Evolutionary conservation across 2,888 invertebrate genomes (phyloP).

Genomic region (Eupithecia vulgata): DNA sequence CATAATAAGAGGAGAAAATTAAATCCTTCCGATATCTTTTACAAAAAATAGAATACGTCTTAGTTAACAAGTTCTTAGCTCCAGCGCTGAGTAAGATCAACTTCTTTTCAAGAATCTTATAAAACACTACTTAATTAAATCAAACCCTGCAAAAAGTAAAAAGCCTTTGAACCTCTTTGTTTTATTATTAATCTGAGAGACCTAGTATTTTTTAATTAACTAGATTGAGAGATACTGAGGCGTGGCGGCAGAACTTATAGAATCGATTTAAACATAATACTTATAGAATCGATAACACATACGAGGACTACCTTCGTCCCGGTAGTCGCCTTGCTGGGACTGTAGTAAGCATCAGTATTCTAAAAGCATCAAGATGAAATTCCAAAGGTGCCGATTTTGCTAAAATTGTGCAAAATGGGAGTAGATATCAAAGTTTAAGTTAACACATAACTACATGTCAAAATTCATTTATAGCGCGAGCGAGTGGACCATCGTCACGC

Average conservation of each 20-base stretch:
- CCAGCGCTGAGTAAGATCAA: not conserved
- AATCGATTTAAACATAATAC: not conserved
- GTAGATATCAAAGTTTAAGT: no score
- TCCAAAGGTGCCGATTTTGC: no score
- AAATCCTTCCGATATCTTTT: not conserved
- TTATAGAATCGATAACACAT: no score
- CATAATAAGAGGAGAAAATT: not conserved
- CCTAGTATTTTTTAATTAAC: not conserved
- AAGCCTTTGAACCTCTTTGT: not conserved
- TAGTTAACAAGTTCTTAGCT: not conserved
- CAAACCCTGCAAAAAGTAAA: not conserved
- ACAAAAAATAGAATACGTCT: not conserved
- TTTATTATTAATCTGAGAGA: not conserved
- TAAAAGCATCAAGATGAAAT: not conserved
- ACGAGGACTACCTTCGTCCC: not conserved
- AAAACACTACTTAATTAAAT: conserved; percentile 9
- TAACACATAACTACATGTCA: no score
- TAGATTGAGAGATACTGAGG: not conserved
- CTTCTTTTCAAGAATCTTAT: not conserved
- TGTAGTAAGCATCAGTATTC: not conserved
- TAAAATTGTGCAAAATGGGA: no score
- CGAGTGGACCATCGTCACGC: no score
- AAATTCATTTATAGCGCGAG: no score
- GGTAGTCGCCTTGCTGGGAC: not conserved
- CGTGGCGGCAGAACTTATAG: not conserved